Evolutionary conservation across 1,140 invertebrate species (phyloP), one percentile per base, ranked within the genome.

Genomic region (Scylla paramamosain): DNA sequence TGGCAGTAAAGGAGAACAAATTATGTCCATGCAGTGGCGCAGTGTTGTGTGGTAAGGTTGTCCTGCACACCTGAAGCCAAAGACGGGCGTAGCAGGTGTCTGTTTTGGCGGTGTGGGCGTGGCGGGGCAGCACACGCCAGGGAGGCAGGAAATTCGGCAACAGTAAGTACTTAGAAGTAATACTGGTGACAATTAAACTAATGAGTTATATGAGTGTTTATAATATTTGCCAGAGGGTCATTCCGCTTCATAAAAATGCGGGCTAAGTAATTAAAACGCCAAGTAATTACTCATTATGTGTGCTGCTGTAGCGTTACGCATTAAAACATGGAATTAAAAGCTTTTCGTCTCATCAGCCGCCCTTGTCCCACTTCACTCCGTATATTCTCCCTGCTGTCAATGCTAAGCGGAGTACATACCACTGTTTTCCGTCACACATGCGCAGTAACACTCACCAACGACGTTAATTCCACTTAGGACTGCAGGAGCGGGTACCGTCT

Each of bases 231-330:
- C 67, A 77, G 67, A 77, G 67, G 67, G 67, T 77, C 25, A 77
- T 77, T 77, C 20, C 67, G 25, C 20, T 77, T 77, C 20, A 77
- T 77, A 77, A 77, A 77, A 77, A 77, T n/a, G 67, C 67, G 12
- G 67, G 67, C 67, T 77, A 77, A 77, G 67, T 77, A 77, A 77
- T 77, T 77, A 77, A 77, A 77, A 77, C 67, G 67, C 67, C 67
- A n/a, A n/a, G 67, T 77, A 77, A 77, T 77, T 77, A 77, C 67
- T 77, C 67, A 77, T 77, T 77, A 77, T 77, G n/a, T 77, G 67
- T 77, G 12, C n/a, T n/a, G 25, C 25, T 77, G 67, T 77, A n/a
- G 67, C 67, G 67, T 77, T 77, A 25, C 8, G 67, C 67, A 77
- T 77, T n/a, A 77, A n/a, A 77, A 77, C 67, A 77, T 77, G 67